A percentile compares a stretch with the other conserved stretches of the same genome.
These are phyloP conservation scores for Beaufortia kweichowensis DNA, from an alignment of 2,113 vertebrate species.

Conservation along the genomic window DNA sequence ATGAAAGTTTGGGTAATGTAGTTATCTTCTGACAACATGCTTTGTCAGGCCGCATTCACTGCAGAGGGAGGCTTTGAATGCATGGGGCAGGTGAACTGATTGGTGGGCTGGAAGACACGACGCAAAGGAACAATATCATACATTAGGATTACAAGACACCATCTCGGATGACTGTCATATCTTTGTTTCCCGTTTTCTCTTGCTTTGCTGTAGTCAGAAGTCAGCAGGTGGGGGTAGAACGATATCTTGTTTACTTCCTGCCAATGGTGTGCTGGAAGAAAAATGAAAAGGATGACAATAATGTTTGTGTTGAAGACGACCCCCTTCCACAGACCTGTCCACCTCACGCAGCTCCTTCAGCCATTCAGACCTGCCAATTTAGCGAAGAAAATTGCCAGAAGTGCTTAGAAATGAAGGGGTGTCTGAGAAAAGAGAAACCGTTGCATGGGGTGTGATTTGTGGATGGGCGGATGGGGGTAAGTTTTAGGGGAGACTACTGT, in stretches of 20 bases:
- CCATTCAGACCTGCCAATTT: conserved; percentile 75
- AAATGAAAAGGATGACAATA: conserved; percentile 75
- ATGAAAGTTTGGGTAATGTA: conserved; percentile 57
- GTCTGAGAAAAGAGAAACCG: conserved; percentile 46
- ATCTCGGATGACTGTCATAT: background rate
- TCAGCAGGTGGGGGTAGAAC: conserved; percentile 54
- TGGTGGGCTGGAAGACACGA: conserved; percentile 53
- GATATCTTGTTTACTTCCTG: conserved; percentile 76
- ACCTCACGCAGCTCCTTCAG: conserved; percentile 72
- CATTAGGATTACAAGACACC: conserved; percentile 60
- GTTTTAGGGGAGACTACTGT: conserved; percentile 67
- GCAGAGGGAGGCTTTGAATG: conserved; percentile 59
- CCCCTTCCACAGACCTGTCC: conserved; percentile 63
- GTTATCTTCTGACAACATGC: conserved; percentile 53
- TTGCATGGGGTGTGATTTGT: conserved; percentile 71
- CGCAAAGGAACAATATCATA: conserved; percentile 67
- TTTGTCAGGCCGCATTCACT: conserved; percentile 52
- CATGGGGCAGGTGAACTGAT: conserved; percentile 64
- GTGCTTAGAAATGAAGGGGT: conserved; percentile 62
- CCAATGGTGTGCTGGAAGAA: conserved; percentile 70
- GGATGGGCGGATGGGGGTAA: conserved; percentile 69
- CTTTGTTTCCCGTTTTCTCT: conserved; percentile 62
- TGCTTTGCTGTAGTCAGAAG: conserved; percentile 48
- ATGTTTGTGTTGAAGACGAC: conserved; percentile 46
- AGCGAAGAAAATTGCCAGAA: conserved; percentile 63